Evolutionary conservation across 2,888 invertebrate species (phyloP).

Genomic region (Drosophila suboccidentalis): DNA sequence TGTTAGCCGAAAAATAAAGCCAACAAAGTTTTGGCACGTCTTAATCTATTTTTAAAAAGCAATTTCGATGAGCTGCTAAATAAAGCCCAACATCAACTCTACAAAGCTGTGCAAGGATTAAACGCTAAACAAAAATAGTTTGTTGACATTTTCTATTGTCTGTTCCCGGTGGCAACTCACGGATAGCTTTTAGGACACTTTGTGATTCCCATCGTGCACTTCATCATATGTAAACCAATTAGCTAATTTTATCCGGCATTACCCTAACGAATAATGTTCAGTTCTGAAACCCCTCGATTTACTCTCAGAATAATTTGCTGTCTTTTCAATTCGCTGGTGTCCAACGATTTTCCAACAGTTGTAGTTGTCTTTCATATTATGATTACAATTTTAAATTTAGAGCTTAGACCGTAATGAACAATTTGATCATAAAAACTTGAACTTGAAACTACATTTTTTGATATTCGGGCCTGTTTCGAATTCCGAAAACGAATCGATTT

Average conservation of each 20-base stretch:
- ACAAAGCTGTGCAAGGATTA: background rate
- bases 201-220: background rate
- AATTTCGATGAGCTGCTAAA: constrained; percentile 19
- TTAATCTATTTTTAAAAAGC: constrained; percentile 41
- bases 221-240: background rate
- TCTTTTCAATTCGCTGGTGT: no score
- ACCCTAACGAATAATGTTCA: background rate
- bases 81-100: background rate
- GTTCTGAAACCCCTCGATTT: background rate
- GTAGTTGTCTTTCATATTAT: no score
- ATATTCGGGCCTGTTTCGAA: no score
- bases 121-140: constrained; percentile 29
- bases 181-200: background rate
- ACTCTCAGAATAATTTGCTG: no score
- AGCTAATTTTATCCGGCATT: background rate
- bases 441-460: no score
- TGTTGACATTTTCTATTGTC: constrained; percentile 15
- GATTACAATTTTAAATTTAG: no score
- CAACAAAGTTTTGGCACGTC: constrained; percentile 20
- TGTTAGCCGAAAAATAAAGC: constrained; percentile 11
- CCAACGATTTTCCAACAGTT: no score
- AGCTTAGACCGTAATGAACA: no score
- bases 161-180: background rate
- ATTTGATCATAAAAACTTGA: no score
- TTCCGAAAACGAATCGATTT: no score